Evolutionary conservation across 2,888 invertebrate species (phyloP).

Genomic region (Tetragonula carbonaria): DNA sequence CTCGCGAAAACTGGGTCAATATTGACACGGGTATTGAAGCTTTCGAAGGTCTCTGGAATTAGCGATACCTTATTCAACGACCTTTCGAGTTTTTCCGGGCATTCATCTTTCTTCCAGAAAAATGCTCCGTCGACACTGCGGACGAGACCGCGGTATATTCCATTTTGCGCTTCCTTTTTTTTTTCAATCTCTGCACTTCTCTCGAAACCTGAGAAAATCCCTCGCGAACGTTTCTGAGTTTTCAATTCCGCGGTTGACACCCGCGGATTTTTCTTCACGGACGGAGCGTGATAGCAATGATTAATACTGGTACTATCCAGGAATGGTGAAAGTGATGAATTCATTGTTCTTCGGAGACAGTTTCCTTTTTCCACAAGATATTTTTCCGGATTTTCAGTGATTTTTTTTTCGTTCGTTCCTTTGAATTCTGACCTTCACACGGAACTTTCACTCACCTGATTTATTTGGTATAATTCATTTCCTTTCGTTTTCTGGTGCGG

Average conservation of each 20-base stretch:
- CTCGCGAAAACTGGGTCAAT: slow-evolving; percentile 9
- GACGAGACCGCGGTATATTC: neutral
- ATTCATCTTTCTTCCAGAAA: neutral
- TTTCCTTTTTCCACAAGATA: no score
- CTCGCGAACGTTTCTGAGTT: neutral
- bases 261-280: neutral
- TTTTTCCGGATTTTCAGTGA: no score
- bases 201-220: neutral
- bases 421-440: no score
- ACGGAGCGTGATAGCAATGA: neutral
- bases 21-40: slow-evolving; percentile 1
- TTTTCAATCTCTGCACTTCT: neutral
- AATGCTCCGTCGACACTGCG: neutral
- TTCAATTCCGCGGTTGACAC: neutral
- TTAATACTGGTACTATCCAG: neutral
- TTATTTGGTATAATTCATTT: no score
- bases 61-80: neutral
- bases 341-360: neutral
- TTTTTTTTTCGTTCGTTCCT: no score
- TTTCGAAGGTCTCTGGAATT: neutral
- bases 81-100: neutral
- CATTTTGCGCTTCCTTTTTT: neutral
- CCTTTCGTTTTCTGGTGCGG: no score
- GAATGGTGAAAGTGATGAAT: neutral
- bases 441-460: no score